These are phyloP conservation scores for Aplodontia rufa DNA, from an alignment of 2,113 vertebrate genomes.

Conservation along the genomic window DNA sequence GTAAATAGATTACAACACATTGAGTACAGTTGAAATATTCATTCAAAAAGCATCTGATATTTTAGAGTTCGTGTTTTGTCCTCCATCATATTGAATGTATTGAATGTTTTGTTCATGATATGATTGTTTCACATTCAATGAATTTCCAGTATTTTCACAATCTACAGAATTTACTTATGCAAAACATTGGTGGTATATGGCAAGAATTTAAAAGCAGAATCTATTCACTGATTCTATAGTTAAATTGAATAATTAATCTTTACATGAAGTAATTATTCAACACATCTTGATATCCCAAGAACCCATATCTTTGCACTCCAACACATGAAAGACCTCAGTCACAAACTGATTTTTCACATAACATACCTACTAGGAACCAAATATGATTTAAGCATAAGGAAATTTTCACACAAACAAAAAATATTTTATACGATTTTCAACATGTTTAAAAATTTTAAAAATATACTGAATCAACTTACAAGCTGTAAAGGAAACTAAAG, in stretches of 20 bases:
- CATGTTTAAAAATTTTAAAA: conserved; percentile 10
- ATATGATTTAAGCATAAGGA: not conserved
- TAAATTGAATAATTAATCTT: not conserved
- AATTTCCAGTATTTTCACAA: not conserved
- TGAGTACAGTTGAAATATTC: not conserved
- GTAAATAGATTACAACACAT: not conserved
- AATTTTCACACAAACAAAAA: not conserved
- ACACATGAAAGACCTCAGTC: not conserved
- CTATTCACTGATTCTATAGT: not conserved
- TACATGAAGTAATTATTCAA: not conserved
- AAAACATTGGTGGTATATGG: not conserved
- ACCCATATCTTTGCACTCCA: not conserved
- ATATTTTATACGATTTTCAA: not conserved
- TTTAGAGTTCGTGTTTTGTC: not conserved
- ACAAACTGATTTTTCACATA: not conserved
- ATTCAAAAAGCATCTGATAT: not conserved
- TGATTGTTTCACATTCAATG: not conserved
- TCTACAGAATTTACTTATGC: not conserved
- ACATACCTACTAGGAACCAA: not conserved
- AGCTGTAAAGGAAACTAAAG: not conserved
- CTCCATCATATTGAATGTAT: not conserved
- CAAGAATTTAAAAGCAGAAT: not conserved
- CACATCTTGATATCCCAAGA: too few relatives aligned
- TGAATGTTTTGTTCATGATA: not conserved
- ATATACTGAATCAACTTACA: not conserved